Evolutionary conservation across 2,888 invertebrate genomes (phyloP), one percentile per base, ranked within the genome.

Genomic region (Caenorhabditis imperialis): DNA sequence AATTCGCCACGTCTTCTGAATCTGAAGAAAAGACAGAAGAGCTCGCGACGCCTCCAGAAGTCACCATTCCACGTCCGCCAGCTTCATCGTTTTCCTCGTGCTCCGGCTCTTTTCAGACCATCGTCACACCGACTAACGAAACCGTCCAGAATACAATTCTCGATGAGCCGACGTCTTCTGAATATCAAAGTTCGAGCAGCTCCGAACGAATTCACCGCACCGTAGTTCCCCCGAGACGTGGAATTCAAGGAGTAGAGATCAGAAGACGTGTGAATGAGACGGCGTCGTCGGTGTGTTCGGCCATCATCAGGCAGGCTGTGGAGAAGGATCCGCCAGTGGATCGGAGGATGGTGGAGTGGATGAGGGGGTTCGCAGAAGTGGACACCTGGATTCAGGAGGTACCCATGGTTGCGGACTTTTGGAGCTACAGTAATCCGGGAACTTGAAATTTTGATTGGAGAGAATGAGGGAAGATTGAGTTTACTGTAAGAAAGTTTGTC

Each of bases 361-460:
- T 74, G 74, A 61, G 62, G 44, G 67, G 65, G 14, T 74, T 61
- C 44, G 55, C 74, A 12, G 57, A 65, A 42, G 74, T 62, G 8
- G 74, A 62, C 7, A 74, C 65, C 0, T 74, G 74, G 74, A 74
- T 74, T 37, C 57, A 54, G n/a, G 67, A 74, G 50, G 67, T n/a
- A n/a, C n/a, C n/a, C n/a, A n/a, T n/a, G n/a, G n/a, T n/a, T n/a
- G n/a, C n/a, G n/a, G n/a, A n/a, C n/a, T n/a, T n/a, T n/a, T n/a
- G n/a, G n/a, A n/a, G n/a, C n/a, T n/a, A n/a, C n/a, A n/a, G n/a
- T n/a, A n/a, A n/a, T n/a, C n/a, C n/a, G n/a, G n/a, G n/a, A n/a
- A n/a, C n/a, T n/a, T n/a, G n/a, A n/a, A n/a, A n/a, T n/a, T n/a
- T n/a, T n/a, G n/a, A n/a, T n/a, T n/a, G n/a, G n/a, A n/a, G n/a